Conservation (phyloP, 2,797 vertebrate species). For the Rhynchonycteris naso region DNA sequence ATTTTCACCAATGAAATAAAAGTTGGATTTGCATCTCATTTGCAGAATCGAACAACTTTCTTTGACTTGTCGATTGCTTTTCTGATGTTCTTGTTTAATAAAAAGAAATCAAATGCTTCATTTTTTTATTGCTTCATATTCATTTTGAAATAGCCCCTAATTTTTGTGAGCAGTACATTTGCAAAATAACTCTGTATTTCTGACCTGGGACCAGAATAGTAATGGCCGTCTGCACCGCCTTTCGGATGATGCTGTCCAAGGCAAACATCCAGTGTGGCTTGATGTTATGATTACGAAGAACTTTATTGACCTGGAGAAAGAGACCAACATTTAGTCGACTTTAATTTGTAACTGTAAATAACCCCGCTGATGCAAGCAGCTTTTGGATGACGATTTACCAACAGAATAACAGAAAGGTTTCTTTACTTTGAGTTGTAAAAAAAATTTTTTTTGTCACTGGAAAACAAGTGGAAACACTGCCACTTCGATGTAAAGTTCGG, state of each 20-base stretch:
- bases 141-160: too few relatives aligned
- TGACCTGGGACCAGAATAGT: slow-evolving; percentile 98
- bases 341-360: not conserved
- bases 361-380: not conserved
- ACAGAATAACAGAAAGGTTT: not conserved
- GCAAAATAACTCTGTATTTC: slow-evolving; percentile 58
- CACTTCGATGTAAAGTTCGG: not conserved
- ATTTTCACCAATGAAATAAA: too few relatives aligned
- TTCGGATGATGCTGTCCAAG: slow-evolving; percentile 97
- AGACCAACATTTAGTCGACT: slow-evolving; percentile 65
- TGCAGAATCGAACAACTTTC: too few relatives aligned
- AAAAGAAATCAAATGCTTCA: too few relatives aligned
- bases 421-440: not conserved
- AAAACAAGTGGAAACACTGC: slow-evolving; percentile 24
- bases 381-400: not conserved
- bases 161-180: not conserved
- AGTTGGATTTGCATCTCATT: too few relatives aligned
- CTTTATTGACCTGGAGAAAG: slow-evolving; percentile 95
- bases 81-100: too few relatives aligned
- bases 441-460: not conserved
- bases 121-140: too few relatives aligned
- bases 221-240: slow-evolving; percentile 98
- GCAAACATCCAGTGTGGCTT: slow-evolving; percentile 99
- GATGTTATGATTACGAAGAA: slow-evolving; percentile 98
- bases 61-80: too few relatives aligned